These are phyloP conservation scores for Barbus barbus DNA, from an alignment of 2,113 vertebrate genomes.

Conservation along the genomic window DNA sequence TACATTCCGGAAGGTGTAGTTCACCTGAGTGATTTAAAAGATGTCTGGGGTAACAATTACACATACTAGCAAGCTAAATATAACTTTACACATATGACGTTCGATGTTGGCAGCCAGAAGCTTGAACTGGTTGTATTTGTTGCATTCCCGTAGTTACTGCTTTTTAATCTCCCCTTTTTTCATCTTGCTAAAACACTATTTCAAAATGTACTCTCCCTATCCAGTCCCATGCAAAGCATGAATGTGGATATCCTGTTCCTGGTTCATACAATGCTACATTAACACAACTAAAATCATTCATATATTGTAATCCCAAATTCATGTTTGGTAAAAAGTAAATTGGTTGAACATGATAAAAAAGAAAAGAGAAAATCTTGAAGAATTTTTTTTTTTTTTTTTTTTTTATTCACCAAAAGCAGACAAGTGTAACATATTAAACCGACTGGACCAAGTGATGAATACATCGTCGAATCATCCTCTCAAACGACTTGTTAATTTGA, in stretches of 20 bases:
- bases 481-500: background rate
- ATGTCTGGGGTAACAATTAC: background rate
- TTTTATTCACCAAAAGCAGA: background rate
- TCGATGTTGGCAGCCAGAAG: background rate
- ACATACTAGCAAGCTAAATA: background rate
- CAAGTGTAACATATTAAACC: background rate
- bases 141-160: background rate
- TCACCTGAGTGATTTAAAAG: background rate
- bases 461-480: background rate
- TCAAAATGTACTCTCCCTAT: background rate
- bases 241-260: background rate
- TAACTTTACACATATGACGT: background rate
- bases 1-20: background rate
- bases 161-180: background rate
- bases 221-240: background rate
- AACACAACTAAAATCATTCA: background rate
- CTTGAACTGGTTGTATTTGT: background rate
- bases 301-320: background rate
- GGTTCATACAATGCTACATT: background rate
- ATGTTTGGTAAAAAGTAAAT: too few relatives aligned
- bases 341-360: background rate
- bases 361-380: background rate
- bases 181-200: background rate
- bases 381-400: too few relatives aligned
- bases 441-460: background rate